Evolutionary conservation across 1,140 invertebrate species (phyloP).

Genomic region (Drosophila pruinosa): DNA sequence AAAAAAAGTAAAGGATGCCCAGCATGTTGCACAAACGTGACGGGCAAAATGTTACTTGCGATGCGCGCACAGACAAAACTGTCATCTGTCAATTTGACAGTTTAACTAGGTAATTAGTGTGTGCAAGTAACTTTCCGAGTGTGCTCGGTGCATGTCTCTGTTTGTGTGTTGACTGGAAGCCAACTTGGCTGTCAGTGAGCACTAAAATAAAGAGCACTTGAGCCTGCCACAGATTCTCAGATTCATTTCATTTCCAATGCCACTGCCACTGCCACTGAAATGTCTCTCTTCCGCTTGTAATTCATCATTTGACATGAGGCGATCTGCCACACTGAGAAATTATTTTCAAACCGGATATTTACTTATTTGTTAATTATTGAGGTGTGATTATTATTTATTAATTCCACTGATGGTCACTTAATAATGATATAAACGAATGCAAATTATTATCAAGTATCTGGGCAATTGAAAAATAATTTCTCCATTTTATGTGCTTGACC

Average conservation of each 20-base stretch:
- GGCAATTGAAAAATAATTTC: too few species aligned
- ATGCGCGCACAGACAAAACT: constrained; percentile 67
- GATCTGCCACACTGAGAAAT: constrained; percentile 22
- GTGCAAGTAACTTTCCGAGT: constrained; percentile 13
- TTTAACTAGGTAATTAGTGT: constrained; percentile 82
- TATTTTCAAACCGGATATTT: not conserved
- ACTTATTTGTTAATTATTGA: too few species aligned
- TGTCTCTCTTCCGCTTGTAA: constrained; percentile 82
- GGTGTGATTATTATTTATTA: too few species aligned
- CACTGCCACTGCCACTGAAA: constrained; percentile 62
- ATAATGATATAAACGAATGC: too few species aligned
- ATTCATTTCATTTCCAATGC: too few species aligned
- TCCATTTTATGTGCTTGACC: too few species aligned
- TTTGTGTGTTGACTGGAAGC: constrained; percentile 48
- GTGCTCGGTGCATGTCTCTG: constrained; percentile 11
- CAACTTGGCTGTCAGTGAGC: constrained; percentile 66
- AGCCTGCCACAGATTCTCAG: constrained; percentile 58
- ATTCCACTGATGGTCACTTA: too few species aligned
- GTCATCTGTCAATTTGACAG: constrained; percentile 82
- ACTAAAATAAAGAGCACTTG: constrained; percentile 69
- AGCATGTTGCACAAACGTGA: constrained; percentile 36
- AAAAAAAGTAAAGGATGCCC: constrained; percentile 12
- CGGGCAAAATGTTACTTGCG: constrained; percentile 72
- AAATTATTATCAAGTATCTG: too few species aligned
- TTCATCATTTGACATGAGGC: constrained; percentile 79